Conservation (phyloP, 2,888 invertebrate genomes). For the Nephrocerus scutellatus region DNA sequence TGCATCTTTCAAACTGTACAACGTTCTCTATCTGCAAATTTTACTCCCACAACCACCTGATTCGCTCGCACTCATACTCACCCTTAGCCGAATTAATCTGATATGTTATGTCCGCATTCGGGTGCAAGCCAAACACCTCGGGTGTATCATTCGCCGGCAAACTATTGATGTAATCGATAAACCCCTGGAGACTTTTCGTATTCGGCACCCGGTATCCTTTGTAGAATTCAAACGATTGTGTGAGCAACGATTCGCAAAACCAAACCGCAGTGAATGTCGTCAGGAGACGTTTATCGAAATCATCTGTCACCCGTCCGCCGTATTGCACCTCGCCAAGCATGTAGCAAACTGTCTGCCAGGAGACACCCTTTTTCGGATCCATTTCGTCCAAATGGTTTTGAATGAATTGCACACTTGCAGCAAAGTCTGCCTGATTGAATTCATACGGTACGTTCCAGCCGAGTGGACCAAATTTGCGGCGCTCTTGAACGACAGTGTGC, state of each 20-base stretch:
- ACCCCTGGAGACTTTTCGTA: slow-evolving; percentile 69
- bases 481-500: slow-evolving; percentile 91
- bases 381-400: slow-evolving; percentile 96
- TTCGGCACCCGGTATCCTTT: slow-evolving; percentile 87
- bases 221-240: slow-evolving; percentile 87
- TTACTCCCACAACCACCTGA: too few relatives aligned
- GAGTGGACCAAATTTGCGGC: slow-evolving; percentile 90
- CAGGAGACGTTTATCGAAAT: slow-evolving; percentile 88
- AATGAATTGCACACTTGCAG: slow-evolving; percentile 90
- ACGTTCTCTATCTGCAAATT: too few relatives aligned
- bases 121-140: slow-evolving; percentile 93
- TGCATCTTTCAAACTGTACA: too few relatives aligned
- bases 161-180: slow-evolving; percentile 79
- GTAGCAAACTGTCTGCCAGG: slow-evolving; percentile 95
- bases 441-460: slow-evolving; percentile 98
- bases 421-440: slow-evolving; percentile 89
- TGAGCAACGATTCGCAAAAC: slow-evolving; percentile 86
- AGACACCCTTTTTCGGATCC: slow-evolving; percentile 93
- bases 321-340: slow-evolving; percentile 91
- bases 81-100: slow-evolving; percentile 94
- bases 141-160: slow-evolving; percentile 83
- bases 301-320: slow-evolving; percentile 92
- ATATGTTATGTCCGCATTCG: slow-evolving; percentile 95
- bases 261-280: slow-evolving; percentile 91
- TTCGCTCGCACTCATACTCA: slow-evolving; percentile 33